phyloP scores from a whole-genome alignment of 2,888 invertebrate genomes.

The Hirtodrosophila alboralis region DNA sequence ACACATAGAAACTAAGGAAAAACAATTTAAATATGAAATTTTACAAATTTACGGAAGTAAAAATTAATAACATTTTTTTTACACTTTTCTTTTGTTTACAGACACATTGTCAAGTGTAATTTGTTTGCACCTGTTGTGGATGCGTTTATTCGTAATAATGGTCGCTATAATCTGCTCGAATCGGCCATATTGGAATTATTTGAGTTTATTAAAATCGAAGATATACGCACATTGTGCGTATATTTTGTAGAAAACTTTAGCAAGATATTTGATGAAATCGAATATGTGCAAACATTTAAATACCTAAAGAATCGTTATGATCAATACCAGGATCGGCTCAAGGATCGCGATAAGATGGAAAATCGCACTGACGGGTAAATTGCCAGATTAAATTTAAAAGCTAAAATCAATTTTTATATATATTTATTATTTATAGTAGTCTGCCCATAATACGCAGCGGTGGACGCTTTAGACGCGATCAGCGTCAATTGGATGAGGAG shows the following conservation, averaged over 20 bases:
- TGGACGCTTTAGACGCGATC: slow-evolving; percentile 93
- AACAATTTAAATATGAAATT: too few species aligned
- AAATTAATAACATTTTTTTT: too few species aligned
- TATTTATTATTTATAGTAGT: slow-evolving; percentile 53
- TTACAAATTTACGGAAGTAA: too few species aligned
- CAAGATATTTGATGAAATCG: slow-evolving; percentile 95
- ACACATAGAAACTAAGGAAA: too few species aligned
- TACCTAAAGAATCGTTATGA: slow-evolving; percentile 94
- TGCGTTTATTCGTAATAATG: slow-evolving; percentile 97
- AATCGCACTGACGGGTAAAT: slow-evolving; percentile 86
- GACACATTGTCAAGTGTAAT: slow-evolving; percentile 97
- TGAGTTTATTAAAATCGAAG: slow-evolving; percentile 98
- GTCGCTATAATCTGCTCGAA: slow-evolving; percentile 98
- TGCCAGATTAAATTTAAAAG: background rate
- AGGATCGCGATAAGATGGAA: slow-evolving; percentile 91
- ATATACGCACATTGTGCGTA: slow-evolving; percentile 94
- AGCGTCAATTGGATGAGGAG: slow-evolving; percentile 97
- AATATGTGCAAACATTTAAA: slow-evolving; percentile 99
- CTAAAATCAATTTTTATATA: background rate
- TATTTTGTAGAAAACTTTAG: slow-evolving; percentile 98
- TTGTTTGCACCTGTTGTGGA: slow-evolving; percentile 98
- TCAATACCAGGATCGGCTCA: slow-evolving; percentile 95
- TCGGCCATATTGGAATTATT: slow-evolving; percentile 99
- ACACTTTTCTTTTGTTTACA: slow-evolving; percentile 46
- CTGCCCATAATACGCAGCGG: slow-evolving; percentile 89